Conservation (phyloP, 2,113 vertebrate genomes). For the Fulica atra region DNA sequence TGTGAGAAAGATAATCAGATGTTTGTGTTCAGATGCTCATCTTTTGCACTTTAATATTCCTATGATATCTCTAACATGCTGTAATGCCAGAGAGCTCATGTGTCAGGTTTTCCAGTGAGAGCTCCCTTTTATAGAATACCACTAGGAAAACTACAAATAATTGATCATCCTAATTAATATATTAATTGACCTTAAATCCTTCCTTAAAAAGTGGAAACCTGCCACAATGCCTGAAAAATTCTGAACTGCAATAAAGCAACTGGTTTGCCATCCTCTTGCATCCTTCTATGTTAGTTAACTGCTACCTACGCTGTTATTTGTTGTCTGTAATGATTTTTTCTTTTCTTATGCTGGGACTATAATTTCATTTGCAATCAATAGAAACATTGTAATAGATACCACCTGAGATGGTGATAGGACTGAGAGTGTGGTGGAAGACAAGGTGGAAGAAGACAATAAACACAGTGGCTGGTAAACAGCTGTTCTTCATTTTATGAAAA, state of each 20-base stretch:
- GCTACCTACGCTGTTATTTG: not conserved
- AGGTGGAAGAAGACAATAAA: not conserved
- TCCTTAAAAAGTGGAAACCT: not conserved
- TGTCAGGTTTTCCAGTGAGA: not conserved
- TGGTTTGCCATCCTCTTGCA: not conserved
- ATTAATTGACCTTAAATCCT: not conserved
- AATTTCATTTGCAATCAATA: not conserved
- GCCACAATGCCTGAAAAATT: not conserved
- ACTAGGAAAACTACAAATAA: not conserved
- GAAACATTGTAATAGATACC: not conserved
- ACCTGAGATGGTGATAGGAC: not conserved
- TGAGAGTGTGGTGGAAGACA: not conserved
- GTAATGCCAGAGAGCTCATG: not conserved
- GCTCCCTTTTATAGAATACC: not conserved
- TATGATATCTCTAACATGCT: not conserved
- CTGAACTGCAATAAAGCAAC: not conserved
- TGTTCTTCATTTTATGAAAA: not conserved
- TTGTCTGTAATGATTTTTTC: not conserved
- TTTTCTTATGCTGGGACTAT: not conserved
- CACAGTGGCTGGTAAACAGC: not conserved
- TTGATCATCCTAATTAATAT: not conserved
- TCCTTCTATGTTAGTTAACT: not conserved
- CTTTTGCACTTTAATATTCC: not conserved
- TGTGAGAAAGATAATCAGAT: not conserved
- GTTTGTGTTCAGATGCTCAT: not conserved